Evolutionary conservation across 2,797 vertebrate genomes (phyloP).

Genomic region (Melopsittacus undulatus): DNA sequence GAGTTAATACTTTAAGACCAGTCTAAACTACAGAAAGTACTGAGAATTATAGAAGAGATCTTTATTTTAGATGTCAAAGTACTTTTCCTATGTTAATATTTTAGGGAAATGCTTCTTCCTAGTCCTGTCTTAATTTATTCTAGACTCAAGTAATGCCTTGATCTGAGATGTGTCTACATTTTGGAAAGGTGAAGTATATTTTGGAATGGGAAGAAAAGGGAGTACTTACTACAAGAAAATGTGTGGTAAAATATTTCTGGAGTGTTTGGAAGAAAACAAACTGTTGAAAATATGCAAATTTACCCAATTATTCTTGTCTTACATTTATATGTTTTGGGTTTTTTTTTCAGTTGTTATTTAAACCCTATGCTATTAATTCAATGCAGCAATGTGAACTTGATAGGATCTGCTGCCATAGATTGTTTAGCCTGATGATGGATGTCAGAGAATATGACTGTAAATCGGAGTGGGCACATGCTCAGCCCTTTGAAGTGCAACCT

Average conservation of each 20-base stretch:
- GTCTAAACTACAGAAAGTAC: neutral
- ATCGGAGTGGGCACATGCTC: neutral
- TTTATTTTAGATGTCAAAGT: neutral
- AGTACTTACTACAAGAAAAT: neutral
- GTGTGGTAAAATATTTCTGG: neutral
- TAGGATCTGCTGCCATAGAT: neutral
- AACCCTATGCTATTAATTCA: neutral
- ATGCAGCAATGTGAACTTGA: neutral
- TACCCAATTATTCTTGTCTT: neutral
- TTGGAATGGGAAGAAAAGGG: neutral
- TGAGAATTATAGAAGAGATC: neutral
- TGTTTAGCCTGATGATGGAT: neutral
- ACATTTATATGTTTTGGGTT: neutral
- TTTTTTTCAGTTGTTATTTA: neutral
- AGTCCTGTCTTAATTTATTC: neutral
- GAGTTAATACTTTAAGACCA: constrained; percentile 3
- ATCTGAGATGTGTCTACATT: neutral
- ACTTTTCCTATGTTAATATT: neutral
- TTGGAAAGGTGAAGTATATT: neutral
- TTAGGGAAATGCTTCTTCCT: neutral
- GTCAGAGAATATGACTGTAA: neutral
- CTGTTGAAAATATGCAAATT: neutral
- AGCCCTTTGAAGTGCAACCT: neutral
- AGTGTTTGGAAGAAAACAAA: neutral
- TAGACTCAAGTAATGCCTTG: neutral